Evolutionary conservation across 2,888 invertebrate genomes (phyloP).

Genomic region (Diaphora mendica): DNA sequence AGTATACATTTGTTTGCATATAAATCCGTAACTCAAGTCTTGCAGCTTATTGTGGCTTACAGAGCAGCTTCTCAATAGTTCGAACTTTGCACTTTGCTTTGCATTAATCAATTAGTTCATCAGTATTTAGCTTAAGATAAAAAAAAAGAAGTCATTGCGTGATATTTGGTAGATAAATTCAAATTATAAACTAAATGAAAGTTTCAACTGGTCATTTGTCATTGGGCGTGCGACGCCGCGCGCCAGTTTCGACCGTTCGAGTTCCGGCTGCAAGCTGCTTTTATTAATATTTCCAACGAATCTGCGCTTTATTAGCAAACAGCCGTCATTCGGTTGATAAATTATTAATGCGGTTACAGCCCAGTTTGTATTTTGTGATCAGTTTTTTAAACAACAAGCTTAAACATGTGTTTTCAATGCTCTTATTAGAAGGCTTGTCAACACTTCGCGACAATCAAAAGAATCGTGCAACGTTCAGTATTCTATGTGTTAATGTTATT

Average conservation of each 20-base stretch:
- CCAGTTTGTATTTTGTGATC: constrained; percentile 76
- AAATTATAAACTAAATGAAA: constrained; percentile 81
- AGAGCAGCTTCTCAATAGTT: too few relatives aligned
- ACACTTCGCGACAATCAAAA: constrained; percentile 28
- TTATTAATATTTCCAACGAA: constrained; percentile 86
- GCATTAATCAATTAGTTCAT: background rate
- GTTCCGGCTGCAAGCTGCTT: constrained; percentile 82
- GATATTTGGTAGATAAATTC: constrained; percentile 67
- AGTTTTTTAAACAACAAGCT: constrained; percentile 63
- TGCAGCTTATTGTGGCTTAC: background rate
- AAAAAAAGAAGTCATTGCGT: background rate
- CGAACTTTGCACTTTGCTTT: too few relatives aligned
- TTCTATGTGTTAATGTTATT: constrained; percentile 28
- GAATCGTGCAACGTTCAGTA: constrained; percentile 31
- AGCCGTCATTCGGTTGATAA: constrained; percentile 86
- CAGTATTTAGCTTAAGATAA: background rate
- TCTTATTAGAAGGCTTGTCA: constrained; percentile 38
- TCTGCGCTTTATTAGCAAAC: constrained; percentile 86
- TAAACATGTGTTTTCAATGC: constrained; percentile 56
- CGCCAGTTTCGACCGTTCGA: constrained; percentile 66
- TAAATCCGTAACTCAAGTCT: background rate
- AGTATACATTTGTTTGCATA: too few relatives aligned
- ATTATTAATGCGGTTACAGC: constrained; percentile 84
- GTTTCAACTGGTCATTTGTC: constrained; percentile 83
- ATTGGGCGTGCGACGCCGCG: constrained; percentile 63